These are phyloP conservation scores for Murina feae DNA, from an alignment of 2,113 vertebrate species.

Conservation along the genomic window DNA sequence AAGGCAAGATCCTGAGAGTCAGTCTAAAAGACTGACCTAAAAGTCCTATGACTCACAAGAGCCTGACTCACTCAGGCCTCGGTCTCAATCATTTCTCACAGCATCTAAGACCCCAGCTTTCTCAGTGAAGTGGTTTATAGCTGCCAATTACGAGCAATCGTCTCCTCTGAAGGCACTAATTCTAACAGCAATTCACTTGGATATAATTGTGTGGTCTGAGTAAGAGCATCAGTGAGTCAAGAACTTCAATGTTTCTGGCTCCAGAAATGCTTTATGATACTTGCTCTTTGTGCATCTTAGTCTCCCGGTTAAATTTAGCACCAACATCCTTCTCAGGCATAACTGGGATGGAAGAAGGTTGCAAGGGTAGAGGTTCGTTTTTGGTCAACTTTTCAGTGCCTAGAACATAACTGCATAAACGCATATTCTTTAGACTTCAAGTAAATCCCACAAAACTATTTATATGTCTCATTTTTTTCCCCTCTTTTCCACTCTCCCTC, in stretches of 20 bases:
- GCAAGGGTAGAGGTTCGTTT: not conserved
- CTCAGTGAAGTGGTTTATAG: slow-evolving; percentile 25
- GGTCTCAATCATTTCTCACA: slow-evolving; percentile 1
- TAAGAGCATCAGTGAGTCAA: slow-evolving; percentile 37
- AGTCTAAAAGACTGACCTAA: not conserved
- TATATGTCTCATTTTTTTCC: not conserved
- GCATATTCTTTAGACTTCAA: not conserved
- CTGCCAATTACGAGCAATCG: slow-evolving; percentile 44
- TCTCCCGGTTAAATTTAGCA: slow-evolving; percentile 59
- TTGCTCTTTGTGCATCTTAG: slow-evolving; percentile 43
- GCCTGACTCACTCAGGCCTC: slow-evolving; percentile 28
- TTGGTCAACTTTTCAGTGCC: not conserved
- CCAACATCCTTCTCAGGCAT: slow-evolving; percentile 49
- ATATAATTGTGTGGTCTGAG: slow-evolving; percentile 59
- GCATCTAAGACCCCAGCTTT: slow-evolving; percentile 9
- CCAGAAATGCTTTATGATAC: slow-evolving; percentile 34
- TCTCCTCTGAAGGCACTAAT: slow-evolving; percentile 42
- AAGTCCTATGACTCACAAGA: slow-evolving; percentile 32
- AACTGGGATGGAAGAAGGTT: not conserved
- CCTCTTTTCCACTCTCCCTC: not conserved
- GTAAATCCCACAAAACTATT: not conserved
- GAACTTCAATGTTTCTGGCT: slow-evolving; percentile 50
- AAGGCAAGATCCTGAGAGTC: not conserved
- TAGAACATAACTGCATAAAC: not conserved
- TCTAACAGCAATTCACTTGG: slow-evolving; percentile 35